Base-by-base conservation (phyloP, 2,113 vertebrate species). In the Salminus brasiliensis region DNA sequence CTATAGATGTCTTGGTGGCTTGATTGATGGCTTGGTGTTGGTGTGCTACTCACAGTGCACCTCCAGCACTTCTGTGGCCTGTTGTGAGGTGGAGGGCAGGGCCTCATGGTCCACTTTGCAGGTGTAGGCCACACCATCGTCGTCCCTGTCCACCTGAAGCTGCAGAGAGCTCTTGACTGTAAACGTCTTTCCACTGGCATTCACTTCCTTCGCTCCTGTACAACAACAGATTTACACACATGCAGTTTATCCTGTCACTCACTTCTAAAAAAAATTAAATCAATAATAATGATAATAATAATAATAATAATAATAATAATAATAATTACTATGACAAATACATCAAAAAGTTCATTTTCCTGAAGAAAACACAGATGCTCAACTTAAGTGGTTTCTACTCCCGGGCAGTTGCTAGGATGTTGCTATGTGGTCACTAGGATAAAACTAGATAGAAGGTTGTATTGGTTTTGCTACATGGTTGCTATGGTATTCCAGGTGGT, bases 51-150 rank as follows among this genome's bases (percentile, higher is more conserved):
- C 94, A 99, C 98, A 99, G 89, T 99, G 98, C 87, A 99, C 97
- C 93, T 98, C 96, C 93, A 99, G 93, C 79, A 97, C 94, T 91
- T 99, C 95, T 76, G 94, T 97, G 87, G 95, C 95, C 91, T 97
- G 95, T 87, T 97, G 96, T 53, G 95, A 95, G 43, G 95, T 89
- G 41, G 95, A 94, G 25, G 94, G 87, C 80, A 98, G 94, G 13
- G 98, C 96, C 82, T 96, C 96, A 0, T 99, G 98, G 88, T 98
- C 97, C 86, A 99, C 98, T 91, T 91, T 95, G 93, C 98, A 99
- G 86, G 96, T 97, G 80, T 98, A 92, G 1, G 95, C 93, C 86
- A 95, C 95, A 13, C 97, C 97, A 21, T 99, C 98, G 39, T 98
- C 97, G 29, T 90, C 95, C 65, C 96, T 91, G 86, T 98, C 95